These are phyloP conservation scores for Drosophila pruinosa DNA, from an alignment of 1,140 invertebrate species.

Conservation along the genomic window DNA sequence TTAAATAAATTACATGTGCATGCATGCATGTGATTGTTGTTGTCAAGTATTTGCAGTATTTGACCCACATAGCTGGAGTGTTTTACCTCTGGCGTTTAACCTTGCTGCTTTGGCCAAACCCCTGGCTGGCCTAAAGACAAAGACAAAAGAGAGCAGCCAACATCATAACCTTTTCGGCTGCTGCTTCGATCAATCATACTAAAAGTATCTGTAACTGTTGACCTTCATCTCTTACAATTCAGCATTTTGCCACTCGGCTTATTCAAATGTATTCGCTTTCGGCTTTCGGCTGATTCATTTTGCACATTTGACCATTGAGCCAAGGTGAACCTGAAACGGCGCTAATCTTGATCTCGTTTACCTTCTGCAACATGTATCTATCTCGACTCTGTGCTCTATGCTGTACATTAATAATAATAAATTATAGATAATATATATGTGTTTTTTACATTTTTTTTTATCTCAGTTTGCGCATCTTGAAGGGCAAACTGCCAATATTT, in stretches of 20 bases:
- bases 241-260: constrained; percentile 63
- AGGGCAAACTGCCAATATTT: constrained; percentile 43
- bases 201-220: constrained; percentile 36
- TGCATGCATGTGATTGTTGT: not conserved
- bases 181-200: constrained; percentile 69
- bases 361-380: constrained; percentile 61
- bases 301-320: constrained; percentile 80
- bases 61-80: constrained; percentile 31
- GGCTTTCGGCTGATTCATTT: constrained; percentile 55
- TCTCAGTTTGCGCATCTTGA: constrained; percentile 62
- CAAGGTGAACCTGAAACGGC: constrained; percentile 68
- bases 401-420: constrained; percentile 43
- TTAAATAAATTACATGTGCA: constrained; percentile 22
- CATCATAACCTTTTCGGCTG: constrained; percentile 62
- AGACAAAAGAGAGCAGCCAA: no score
- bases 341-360: constrained; percentile 78
- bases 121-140: constrained; percentile 44
- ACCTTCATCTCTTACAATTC: constrained; percentile 76
- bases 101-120: constrained; percentile 20
- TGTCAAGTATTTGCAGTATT: not conserved
- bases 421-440: no score
- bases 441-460: constrained; percentile 48
- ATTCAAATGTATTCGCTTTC: constrained; percentile 50
- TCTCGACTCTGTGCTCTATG: constrained; percentile 9
- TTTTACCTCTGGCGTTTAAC: constrained; percentile 33